Evolutionary conservation across 2,797 vertebrate species (phyloP).

Genomic region (Pseudomugil tenellus): DNA sequence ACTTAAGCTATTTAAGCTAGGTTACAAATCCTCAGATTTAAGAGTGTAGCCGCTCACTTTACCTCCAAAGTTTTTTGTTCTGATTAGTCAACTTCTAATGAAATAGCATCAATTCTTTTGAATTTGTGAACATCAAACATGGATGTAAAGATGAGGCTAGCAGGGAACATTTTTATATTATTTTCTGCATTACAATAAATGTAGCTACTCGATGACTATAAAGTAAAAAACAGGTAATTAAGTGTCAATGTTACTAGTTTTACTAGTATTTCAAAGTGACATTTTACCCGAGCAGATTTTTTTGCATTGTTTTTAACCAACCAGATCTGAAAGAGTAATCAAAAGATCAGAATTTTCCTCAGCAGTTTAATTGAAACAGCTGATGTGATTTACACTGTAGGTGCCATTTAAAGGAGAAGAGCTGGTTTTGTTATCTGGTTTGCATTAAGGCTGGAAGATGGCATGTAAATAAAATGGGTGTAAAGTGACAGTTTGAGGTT

Average conservation of each 20-base stretch:
- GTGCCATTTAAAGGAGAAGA: slow-evolving; percentile 33
- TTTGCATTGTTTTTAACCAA: slow-evolving; percentile 16
- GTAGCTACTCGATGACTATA: background rate
- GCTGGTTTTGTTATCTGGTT: slow-evolving; percentile 3
- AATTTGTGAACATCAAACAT: background rate
- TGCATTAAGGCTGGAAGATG: background rate
- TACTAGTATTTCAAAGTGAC: background rate
- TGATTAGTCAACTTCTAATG: background rate
- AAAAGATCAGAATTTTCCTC: slow-evolving; percentile 18
- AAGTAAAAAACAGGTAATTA: background rate
- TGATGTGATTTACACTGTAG: slow-evolving; percentile 3
- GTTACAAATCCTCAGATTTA: background rate
- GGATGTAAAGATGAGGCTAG: background rate
- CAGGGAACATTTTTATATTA: background rate
- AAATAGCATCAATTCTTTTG: background rate
- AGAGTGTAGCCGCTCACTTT: background rate
- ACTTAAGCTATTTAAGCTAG: background rate
- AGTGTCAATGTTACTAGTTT: no score
- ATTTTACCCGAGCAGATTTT: background rate
- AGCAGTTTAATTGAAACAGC: background rate
- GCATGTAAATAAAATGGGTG: background rate
- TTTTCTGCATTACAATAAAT: background rate
- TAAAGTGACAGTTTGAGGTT: background rate
- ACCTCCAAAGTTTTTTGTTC: background rate
- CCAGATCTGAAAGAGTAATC: background rate